Base-by-base conservation (phyloP, 2,797 vertebrate species). In the Gallirallus australis region DNA sequence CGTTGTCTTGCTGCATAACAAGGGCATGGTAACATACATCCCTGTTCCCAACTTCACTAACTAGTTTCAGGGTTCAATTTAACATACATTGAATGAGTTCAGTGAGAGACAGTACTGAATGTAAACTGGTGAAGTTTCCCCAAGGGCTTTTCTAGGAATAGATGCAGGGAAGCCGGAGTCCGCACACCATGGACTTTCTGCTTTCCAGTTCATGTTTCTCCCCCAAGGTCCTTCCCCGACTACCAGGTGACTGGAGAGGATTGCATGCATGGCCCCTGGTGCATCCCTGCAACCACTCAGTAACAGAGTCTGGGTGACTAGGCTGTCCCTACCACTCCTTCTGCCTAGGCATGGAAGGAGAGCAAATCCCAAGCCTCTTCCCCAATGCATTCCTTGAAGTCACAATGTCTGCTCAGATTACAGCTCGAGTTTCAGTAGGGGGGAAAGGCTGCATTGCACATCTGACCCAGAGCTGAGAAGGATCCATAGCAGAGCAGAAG, bases 71-170 rank as follows among this genome's bases (percentile, higher is more conserved):
- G 30, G 31, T 39, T 78, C 61, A 54, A 0, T 81, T 77, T 81
- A 70, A 35, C 42, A 65, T 42, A 24, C 12, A 23, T 21, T 25
- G 56, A 65, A 80, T 15, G 9, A 78, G 20, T 83, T 65, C 21
- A 48, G 65, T 40, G 37, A 61, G 65, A 84, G 16, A 66, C 0
- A 0, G 21, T 56, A 61, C 24, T 78, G 42, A 53, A 53, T 27
- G 24, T 47, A 52, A 94, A 71, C 35, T 56, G 35, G 45, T 72
- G 28, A 69, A 16, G 84, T 61, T 88, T 83, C 52, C 56, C 64
- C 63, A 50, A 81, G 93, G 56, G 27, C 56, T 69, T 81, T 89
- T 89, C 60, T 77, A 84, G 60, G 47, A 78, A 73, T 73, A 35
- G 70, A 30, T n/a, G 28, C 42, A 53, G 79, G 40, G 75, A 83